A percentile compares a stretch with the other conserved stretches of the same genome.
These are phyloP conservation scores for Philopedon plagiatum DNA, from an alignment of 2,888 invertebrate species.

Conservation along the genomic window DNA sequence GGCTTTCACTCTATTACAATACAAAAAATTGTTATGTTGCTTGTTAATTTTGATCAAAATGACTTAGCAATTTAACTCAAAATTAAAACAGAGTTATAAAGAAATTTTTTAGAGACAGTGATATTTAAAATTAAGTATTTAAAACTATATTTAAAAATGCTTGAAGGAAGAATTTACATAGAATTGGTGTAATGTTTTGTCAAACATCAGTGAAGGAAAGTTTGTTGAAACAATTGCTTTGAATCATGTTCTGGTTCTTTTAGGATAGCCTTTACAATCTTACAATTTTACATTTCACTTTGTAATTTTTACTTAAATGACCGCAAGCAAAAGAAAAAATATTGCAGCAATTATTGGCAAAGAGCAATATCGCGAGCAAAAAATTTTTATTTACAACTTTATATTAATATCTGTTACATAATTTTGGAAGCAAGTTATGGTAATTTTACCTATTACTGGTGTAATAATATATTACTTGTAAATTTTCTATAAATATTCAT, in stretches of 20 bases:
- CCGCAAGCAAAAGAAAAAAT: conserved; percentile 24
- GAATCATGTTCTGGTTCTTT: too few relatives aligned
- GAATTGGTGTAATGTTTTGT: too few relatives aligned
- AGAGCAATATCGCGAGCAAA: conserved; percentile 61
- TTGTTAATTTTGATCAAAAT: too few relatives aligned
- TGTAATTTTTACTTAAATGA: conserved; percentile 21
- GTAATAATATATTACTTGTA: conserved; percentile 55
- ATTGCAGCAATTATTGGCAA: conserved; percentile 65
- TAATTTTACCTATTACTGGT: conserved; percentile 47
- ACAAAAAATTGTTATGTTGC: too few relatives aligned
- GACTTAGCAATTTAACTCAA: too few relatives aligned
- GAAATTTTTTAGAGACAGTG: too few relatives aligned
- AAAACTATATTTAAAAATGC: too few relatives aligned
- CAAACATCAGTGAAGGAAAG: too few relatives aligned
- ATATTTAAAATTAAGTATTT: too few relatives aligned
- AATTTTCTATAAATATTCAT: conserved; percentile 62
- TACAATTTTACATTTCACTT: conserved; percentile 21
- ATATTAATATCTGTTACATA: conserved; percentile 55
- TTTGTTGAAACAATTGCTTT: neutral
- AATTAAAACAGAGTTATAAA: too few relatives aligned
- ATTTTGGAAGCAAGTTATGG: conserved; percentile 56
- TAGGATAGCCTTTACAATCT: neutral
- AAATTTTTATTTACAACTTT: conserved; percentile 54
- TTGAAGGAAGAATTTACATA: too few relatives aligned
- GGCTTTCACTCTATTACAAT: too few relatives aligned